Conservation (phyloP, 92 coral and sea anemone genomes). For the Phenganax marumi region DNA sequence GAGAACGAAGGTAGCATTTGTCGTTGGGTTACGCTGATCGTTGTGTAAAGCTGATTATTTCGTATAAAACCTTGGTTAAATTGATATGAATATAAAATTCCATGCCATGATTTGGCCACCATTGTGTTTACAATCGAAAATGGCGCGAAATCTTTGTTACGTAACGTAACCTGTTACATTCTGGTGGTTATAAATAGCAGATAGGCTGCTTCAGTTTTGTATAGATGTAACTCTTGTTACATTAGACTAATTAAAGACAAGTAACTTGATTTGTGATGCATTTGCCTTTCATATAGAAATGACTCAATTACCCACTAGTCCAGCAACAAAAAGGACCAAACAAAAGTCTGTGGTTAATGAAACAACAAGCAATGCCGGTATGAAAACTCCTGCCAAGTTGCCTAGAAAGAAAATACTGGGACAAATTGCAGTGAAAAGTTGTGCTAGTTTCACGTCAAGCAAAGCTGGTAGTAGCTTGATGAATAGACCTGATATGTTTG, state of each 20-base stretch:
- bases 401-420: background rate
- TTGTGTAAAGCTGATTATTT: background rate
- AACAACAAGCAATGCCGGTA: background rate
- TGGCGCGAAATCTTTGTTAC: no score
- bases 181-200: no score
- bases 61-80: background rate
- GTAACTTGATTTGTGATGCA: no score
- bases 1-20: conserved; percentile 8
- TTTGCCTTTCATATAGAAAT: no score
- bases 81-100: background rate
- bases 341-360: background rate
- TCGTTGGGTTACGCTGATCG: background rate
- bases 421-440: background rate
- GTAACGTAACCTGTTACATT: no score
- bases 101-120: no score
- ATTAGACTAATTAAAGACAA: no score
- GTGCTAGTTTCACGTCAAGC: background rate
- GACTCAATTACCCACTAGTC: background rate
- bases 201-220: no score
- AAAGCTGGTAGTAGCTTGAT: background rate
- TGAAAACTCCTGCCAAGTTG: background rate
- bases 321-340: background rate
- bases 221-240: no score
- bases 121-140: no score
- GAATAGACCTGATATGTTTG: background rate